A percentile compares a stretch with the other conserved stretches of the same genome.
Conservation (phyloP, 1,140 invertebrate genomes). For the Pachypsylla venusta region DNA sequence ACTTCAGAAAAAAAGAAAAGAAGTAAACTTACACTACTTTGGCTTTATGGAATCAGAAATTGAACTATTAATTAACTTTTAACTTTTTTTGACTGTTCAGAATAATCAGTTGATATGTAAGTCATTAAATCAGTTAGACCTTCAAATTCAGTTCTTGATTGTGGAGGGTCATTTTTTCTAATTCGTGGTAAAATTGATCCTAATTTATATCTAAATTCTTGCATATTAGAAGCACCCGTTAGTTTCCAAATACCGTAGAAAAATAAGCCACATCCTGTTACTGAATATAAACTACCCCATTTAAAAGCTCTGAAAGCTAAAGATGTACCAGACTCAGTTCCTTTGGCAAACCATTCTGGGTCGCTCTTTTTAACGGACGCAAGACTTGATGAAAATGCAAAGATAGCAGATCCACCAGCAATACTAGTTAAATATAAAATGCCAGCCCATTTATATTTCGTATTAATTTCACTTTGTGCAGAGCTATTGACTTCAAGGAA, state of each 20-base stretch:
- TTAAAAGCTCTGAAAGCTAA: slow-evolving; percentile 68
- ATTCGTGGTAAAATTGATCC: slow-evolving; percentile 32
- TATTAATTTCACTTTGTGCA: slow-evolving; percentile 2
- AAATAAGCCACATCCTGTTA: slow-evolving; percentile 61
- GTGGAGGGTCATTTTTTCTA: slow-evolving; percentile 61
- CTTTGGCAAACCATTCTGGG: slow-evolving; percentile 62
- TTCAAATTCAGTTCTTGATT: slow-evolving; percentile 72
- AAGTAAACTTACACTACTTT: slow-evolving; percentile 3
- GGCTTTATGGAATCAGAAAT: neutral
- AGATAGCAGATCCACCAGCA: slow-evolving; percentile 58
- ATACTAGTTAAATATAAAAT: slow-evolving; percentile 40
- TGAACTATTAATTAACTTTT: neutral
- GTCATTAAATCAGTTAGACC: slow-evolving; percentile 63
- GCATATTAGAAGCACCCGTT: slow-evolving; percentile 58
- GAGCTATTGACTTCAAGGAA: slow-evolving; percentile 1
- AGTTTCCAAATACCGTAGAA: slow-evolving; percentile 79
- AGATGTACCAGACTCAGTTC: slow-evolving; percentile 57
- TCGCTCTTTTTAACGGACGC: slow-evolving; percentile 62
- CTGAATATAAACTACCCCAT: slow-evolving; percentile 73
- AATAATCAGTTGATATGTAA: slow-evolving; percentile 41
- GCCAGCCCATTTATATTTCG: slow-evolving; percentile 2
- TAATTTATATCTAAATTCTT: slow-evolving; percentile 55
- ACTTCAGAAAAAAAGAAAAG: no score
- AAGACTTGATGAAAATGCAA: slow-evolving; percentile 66
- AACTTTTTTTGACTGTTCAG: slow-evolving; percentile 15